Percentiles rank a stretch among this genome's conserved stretches.
phyloP scores from a whole-genome alignment of 1,140 invertebrate species.

The Scylla paramamosain region DNA sequence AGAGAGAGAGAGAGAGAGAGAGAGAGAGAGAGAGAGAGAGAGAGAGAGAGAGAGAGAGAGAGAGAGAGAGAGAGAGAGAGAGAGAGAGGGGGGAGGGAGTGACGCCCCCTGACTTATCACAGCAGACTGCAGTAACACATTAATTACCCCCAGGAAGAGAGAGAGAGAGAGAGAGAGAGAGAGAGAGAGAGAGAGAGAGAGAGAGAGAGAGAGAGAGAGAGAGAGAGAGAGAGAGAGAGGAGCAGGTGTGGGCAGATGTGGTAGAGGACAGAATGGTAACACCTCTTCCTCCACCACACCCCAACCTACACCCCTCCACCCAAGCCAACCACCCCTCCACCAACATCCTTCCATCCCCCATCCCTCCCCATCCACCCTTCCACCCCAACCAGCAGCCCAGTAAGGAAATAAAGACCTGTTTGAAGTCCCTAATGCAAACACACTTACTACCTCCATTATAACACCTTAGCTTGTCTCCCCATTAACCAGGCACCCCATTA shows the following conservation, averaged over 20 bases:
- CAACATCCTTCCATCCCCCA: no score
- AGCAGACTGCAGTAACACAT: background rate
- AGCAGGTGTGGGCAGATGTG: no score
- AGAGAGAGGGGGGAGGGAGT: background rate
- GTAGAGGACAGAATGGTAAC: no score
- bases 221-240: background rate
- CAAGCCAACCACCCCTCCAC: no score
- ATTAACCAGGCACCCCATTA: background rate
- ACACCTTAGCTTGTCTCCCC: background rate
- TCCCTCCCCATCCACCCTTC: no score
- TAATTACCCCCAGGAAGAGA: background rate
- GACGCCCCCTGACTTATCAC: background rate
- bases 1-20: slow-evolving; percentile 20
- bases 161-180: background rate
- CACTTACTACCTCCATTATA: background rate
- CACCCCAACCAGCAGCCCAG: no score
- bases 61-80: slow-evolving; percentile 4
- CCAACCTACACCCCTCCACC: no score
- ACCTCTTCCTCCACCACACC: background rate
- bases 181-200: background rate
- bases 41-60: slow-evolving; percentile 11
- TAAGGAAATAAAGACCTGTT: no score
- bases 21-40: background rate
- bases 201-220: no score
- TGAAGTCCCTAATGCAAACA: background rate